phyloP scores from a whole-genome alignment of 2,888 invertebrate species.

The Macropis europaea region DNA sequence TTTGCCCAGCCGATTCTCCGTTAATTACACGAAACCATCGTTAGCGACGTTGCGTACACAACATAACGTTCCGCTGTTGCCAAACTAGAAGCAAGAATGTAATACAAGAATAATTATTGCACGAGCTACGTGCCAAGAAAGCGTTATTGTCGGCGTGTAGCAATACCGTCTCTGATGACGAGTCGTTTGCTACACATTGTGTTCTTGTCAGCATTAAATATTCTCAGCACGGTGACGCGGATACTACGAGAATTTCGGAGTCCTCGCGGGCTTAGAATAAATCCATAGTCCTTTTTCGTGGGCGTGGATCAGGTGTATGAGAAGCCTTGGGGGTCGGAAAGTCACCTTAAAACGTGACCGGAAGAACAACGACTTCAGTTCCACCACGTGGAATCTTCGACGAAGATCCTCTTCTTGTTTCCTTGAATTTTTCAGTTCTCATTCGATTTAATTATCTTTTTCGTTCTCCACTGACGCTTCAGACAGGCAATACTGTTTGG shows the following conservation, averaged over 20 bases:
- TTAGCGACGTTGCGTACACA: background rate
- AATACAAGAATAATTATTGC: background rate
- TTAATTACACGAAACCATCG: conserved; percentile 5
- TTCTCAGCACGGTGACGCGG: conserved; percentile 58
- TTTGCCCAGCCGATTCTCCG: background rate
- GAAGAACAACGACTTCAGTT: conserved; percentile 56
- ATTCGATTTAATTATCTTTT: conserved; percentile 20
- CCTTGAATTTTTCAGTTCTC: conserved; percentile 21
- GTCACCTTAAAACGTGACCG: conserved; percentile 64
- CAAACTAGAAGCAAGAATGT: background rate
- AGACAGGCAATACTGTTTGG: too few relatives aligned
- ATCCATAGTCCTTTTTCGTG: conserved; percentile 64
- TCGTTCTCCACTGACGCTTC: conserved; percentile 5
- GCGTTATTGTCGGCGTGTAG: background rate
- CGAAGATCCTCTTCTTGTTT: background rate
- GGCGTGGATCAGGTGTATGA: conserved; percentile 62
- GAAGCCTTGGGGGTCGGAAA: conserved; percentile 50
- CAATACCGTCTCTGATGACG: conserved; percentile 11
- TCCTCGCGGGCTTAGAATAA: conserved; percentile 60
- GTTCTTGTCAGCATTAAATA: conserved; percentile 29
- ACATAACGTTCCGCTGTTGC: background rate
- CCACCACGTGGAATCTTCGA: background rate
- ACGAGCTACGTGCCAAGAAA: background rate
- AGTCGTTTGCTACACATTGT: conserved; percentile 20
- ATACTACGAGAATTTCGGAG: conserved; percentile 57